Percentiles rank a stretch among this genome's conserved stretches.
Evolutionary conservation across 2,113 vertebrate genomes (phyloP).

Genomic region (Coregonus clupeaformis): DNA sequence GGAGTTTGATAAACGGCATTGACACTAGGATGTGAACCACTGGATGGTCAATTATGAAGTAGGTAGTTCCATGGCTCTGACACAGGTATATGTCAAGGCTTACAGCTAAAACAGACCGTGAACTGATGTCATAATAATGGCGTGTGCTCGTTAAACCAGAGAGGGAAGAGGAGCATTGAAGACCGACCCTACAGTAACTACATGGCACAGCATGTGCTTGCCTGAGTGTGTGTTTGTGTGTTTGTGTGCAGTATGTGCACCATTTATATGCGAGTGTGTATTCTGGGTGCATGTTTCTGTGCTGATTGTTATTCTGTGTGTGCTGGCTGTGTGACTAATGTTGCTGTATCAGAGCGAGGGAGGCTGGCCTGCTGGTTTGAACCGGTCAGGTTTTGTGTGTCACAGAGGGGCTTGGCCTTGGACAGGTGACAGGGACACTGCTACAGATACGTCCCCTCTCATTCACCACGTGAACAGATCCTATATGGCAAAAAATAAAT

Average conservation of each 20-base stretch:
- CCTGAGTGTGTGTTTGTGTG: background rate
- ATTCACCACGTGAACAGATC: background rate
- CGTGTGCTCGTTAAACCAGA: background rate
- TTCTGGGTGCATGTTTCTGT: slow-evolving; percentile 21
- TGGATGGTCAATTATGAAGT: background rate
- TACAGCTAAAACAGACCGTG: background rate
- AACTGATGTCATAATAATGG: background rate
- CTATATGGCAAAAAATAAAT: background rate
- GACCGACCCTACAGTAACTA: background rate
- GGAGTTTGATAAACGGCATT: too few species aligned
- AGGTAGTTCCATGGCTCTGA: background rate
- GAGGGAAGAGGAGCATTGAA: background rate
- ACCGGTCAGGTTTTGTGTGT: background rate
- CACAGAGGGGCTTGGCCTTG: background rate
- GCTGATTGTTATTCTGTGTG: slow-evolving; percentile 24
- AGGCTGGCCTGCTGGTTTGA: background rate
- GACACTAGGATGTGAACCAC: too few species aligned
- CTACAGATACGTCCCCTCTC: slow-evolving; percentile 5
- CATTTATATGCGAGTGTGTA: slow-evolving; percentile 4
- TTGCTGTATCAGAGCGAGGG: background rate
- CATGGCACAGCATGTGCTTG: background rate
- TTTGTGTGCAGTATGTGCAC: background rate
- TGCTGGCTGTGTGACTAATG: slow-evolving; percentile 25
- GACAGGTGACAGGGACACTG: background rate
- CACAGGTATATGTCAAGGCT: slow-evolving; percentile 4